Evolutionary conservation across 2,113 vertebrate genomes (phyloP), one percentile per base, ranked within the genome.

Genomic region (Saimiri boliviensis): DNA sequence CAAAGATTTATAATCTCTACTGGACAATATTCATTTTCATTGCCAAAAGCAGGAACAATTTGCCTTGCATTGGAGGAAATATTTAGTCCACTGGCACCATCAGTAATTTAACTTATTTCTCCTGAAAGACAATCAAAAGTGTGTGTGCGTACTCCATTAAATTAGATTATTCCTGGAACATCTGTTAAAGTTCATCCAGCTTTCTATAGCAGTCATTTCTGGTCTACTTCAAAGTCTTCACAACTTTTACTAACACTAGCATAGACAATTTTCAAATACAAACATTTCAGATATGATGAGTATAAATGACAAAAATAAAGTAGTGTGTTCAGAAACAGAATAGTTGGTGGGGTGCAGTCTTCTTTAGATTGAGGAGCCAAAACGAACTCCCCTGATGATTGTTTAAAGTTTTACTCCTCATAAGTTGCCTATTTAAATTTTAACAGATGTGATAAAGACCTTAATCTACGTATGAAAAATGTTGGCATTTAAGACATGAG

Each of bases 71-170:
- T 81, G 54, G 20, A 80, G 74, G 40, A 93, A 87, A 35, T 19
- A 11, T 60, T 88, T 23, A 73, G n/a, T 84, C 89, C 52, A 68
- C 25, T 35, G 80, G 19, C 58, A 90, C 17, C 27, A 47, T 37
- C 32, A 32, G 93, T 20, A 89, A 40, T 45, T 93, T 89, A 82
- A 70, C 32, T 74, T 93, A 37, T 70, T 94, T 85, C 42, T 86
- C 21, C 30, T 66, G 40, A 73, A 25, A 35, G 52, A 49, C 3
- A 49, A 20, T 32, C 14, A 74, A 58, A 81, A 4, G 11, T 45
- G 2, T 27, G 0, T 71, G 9, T 70, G n/a, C n/a, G 3, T 10
- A 74, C 13, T 2, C 11, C 13, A 42, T 17, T 8, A 58, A 84
- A 80, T 56, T 23, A 63, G 32, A 47, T 73, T 70, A 40, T 81